Base-by-base conservation (phyloP, 2,888 invertebrate genomes). In the Sussaba pulchella region DNA sequence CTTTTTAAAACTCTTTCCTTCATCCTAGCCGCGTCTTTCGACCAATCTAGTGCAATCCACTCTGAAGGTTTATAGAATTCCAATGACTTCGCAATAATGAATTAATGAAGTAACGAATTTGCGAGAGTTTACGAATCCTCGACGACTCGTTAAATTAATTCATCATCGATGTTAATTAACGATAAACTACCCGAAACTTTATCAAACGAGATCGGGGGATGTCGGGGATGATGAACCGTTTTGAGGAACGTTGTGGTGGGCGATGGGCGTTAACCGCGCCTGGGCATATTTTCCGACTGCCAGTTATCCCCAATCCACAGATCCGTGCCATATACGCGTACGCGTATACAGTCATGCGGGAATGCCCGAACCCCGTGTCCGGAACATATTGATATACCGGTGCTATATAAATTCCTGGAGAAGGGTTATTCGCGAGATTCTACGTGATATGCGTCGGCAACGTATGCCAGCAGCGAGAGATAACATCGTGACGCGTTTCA, bases 401-500 rank as follows among this genome's bases (percentile, higher is more conserved):
- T 52, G 52, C 10, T 61, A 52, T 69, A 69, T 69, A 61, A 61
- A 41, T 61, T 41, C 61, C 39, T 41, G 61, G 61, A 41, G 19
- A 61, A 61, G 61, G 61, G 61, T 61, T 61, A 61, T 61, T 61
- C 61, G 61, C 39, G 61, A 61, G n/a, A 61, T 36, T 47, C 31
- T 45, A 43, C 14, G 39, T 41, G 41, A 71, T 71, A 31, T 19
- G 45, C 71, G 19, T 59, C 2, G 26, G 14, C 54, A 3, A 24
- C 24, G 54, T 57, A 26, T 31, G 43, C 43, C 14, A 14, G 21
- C 39, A 71, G 45, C 67, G 67, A 50, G 47, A 72, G 74, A 82
- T 82, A 78, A 75, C 61, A 78, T 82, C 82, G 54, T 67, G 81
- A 78, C 75, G 75, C 78, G 75, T 78, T 82, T 82, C 81, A 78